Evolutionary conservation across 2,797 vertebrate genomes (phyloP).

Genomic region (Mareca penelope): DNA sequence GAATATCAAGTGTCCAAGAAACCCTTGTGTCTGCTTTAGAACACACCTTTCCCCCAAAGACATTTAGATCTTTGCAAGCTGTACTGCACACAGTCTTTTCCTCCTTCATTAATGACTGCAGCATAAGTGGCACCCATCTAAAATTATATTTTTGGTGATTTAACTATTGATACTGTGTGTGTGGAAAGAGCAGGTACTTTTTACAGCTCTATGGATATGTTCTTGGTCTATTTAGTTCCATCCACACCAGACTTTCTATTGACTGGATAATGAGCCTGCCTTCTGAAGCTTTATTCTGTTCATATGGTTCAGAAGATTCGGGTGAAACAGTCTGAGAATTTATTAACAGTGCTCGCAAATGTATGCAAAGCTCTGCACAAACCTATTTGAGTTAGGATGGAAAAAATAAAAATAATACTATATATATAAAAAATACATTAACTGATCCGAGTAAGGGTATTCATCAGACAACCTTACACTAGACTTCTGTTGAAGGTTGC

Average conservation of each 20-base stretch:
- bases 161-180: neutral
- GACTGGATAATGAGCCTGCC: neutral
- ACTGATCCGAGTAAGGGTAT: neutral
- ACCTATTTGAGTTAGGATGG: neutral
- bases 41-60: neutral
- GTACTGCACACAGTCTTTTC: neutral
- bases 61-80: neutral
- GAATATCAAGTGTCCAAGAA: neutral
- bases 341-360: neutral
- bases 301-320: neutral
- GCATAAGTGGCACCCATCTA: neutral
- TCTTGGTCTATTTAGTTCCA: neutral
- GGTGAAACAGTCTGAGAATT: neutral
- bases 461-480: neutral
- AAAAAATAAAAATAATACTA: neutral
- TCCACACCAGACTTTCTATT: neutral
- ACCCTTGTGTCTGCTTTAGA: neutral
- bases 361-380: neutral
- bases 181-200: neutral
- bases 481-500: neutral
- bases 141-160: neutral
- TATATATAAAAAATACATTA: neutral
- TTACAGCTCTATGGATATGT: neutral
- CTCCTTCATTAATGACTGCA: neutral
- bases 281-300: neutral